A percentile compares a stretch with the other conserved stretches of the same genome.
Conservation (phyloP, 2,113 vertebrate species). For the Cryptoleucopteryx plumbea region DNA sequence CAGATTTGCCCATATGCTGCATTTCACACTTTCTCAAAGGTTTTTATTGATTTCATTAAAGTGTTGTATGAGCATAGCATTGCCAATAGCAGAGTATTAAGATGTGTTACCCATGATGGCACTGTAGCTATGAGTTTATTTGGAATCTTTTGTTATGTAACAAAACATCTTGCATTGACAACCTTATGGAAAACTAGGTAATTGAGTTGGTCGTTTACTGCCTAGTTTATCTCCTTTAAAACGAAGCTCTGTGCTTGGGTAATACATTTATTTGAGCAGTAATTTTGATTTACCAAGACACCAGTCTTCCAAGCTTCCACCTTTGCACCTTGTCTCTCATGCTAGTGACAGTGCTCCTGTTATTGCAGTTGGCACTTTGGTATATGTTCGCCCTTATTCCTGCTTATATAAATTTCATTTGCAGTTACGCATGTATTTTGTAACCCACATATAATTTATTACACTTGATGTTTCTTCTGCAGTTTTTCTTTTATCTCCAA, state of each 20-base stretch:
- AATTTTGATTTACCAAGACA: neutral
- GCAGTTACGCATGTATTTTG: accelerated
- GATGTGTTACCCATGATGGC: neutral
- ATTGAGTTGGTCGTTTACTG: neutral
- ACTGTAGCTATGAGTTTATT: neutral
- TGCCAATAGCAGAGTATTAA: conserved; percentile 33
- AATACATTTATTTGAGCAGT: neutral
- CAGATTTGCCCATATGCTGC: conserved; percentile 34
- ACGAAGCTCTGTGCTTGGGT: neutral
- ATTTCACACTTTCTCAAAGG: conserved; percentile 36
- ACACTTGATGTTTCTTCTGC: neutral
- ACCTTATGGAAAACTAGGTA: neutral
- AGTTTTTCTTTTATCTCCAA: neutral
- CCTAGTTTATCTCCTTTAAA: neutral
- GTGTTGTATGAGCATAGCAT: neutral
- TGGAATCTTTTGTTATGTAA: conserved; percentile 24
- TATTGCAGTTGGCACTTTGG: neutral
- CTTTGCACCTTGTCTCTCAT: neutral
- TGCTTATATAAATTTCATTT: neutral
- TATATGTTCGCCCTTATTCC: neutral
- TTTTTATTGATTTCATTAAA: conserved; percentile 35
- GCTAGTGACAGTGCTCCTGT: neutral
- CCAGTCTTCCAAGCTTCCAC: neutral
- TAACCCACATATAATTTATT: neutral
- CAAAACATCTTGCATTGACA: conserved; percentile 27